Base-by-base conservation (phyloP, 2,797 vertebrate genomes). In the Myripristis murdjan region DNA sequence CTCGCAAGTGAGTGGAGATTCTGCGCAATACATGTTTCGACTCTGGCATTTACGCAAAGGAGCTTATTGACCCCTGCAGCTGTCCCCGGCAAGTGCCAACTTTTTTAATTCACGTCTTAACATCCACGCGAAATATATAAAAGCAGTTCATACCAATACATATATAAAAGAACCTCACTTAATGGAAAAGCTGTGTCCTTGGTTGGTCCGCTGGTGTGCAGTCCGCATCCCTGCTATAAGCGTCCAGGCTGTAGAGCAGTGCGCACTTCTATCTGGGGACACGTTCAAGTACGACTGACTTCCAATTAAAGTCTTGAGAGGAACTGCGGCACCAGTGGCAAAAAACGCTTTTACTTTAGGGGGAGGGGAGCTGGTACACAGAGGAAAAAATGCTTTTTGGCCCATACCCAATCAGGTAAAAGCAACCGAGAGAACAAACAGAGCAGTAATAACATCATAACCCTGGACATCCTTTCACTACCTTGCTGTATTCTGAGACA, bases 21-120 rank as follows among this genome's bases (percentile, higher is more conserved):
- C 81, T 90, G 89, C 85, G 85, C 86, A 90, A 79, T 69, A 24
- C 85, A 82, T 75, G 64, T 78, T 28, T 73, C 33, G 28, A 58
- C 49, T 47, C 35, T 16, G 35, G 51, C 47, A 54, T 75, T 85
- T 82, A 82, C 82, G 60, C 84, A 81, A 49, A 73, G 43, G 48
- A 71, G 64, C 74, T 44, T 49, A 23, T 35, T 31, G 33, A n/a
- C 46, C 35, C 43, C n/a, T 23, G 63, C 59, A 31, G 51, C 37
- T 46, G 15, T 48, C 48, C 47, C 60, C 26, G 23, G 52, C 53
- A 9, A 59, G 63, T 65, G 70, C 20, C 63, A 91, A 89, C 84
- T 89, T 91, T 81, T 75, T 39, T 44, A 12, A 4, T n/a, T 52
- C 70, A 43, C 33, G 26, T 82, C 43, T 75, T 46, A 24, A 22